These are phyloP conservation scores for Endomychus coccineus DNA, from an alignment of 2,888 invertebrate genomes.

Conservation along the genomic window DNA sequence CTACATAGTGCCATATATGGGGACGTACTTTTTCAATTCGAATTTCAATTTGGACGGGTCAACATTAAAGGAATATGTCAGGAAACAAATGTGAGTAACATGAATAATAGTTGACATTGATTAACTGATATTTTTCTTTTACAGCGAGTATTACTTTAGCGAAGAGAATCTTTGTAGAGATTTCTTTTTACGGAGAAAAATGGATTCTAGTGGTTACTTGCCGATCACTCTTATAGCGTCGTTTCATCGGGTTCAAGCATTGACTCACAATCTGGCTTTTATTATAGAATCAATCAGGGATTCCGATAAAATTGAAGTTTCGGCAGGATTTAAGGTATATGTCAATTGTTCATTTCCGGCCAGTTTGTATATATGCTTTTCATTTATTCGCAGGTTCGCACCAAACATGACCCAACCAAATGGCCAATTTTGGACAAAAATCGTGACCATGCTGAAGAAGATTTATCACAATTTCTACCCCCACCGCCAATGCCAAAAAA, in stretches of 20 bases:
- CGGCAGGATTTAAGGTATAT: slow-evolving; percentile 65
- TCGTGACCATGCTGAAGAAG: slow-evolving; percentile 29
- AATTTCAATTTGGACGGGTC: slow-evolving; percentile 40
- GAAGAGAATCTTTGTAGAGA: slow-evolving; percentile 92
- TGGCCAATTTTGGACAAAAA: slow-evolving; percentile 78
- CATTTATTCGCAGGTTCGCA: slow-evolving; percentile 77
- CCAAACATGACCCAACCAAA: slow-evolving; percentile 70
- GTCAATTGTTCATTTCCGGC: too few species aligned
- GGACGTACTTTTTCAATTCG: slow-evolving; percentile 55
- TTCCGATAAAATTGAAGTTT: slow-evolving; percentile 78
- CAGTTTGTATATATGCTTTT: too few species aligned
- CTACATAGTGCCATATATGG: slow-evolving; percentile 51
- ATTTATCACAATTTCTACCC: slow-evolving; percentile 56
- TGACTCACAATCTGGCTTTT: slow-evolving; percentile 76
- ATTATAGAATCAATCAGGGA: slow-evolving; percentile 80
- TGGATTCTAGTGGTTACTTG: slow-evolving; percentile 90
- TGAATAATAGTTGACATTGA: neutral
- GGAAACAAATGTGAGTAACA: slow-evolving; percentile 80
- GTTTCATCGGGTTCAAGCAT: slow-evolving; percentile 85
- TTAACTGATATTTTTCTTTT: slow-evolving; percentile 28
- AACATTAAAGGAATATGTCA: slow-evolving; percentile 74
- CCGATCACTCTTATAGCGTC: slow-evolving; percentile 91
- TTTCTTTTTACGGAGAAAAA: slow-evolving; percentile 93
- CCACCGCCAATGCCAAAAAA: slow-evolving; percentile 65
- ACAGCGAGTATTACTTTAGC: slow-evolving; percentile 98